A percentile compares a stretch with the other conserved stretches of the same genome.
phyloP scores from a whole-genome alignment of 2,888 invertebrate species.

The Germaria angustata region DNA sequence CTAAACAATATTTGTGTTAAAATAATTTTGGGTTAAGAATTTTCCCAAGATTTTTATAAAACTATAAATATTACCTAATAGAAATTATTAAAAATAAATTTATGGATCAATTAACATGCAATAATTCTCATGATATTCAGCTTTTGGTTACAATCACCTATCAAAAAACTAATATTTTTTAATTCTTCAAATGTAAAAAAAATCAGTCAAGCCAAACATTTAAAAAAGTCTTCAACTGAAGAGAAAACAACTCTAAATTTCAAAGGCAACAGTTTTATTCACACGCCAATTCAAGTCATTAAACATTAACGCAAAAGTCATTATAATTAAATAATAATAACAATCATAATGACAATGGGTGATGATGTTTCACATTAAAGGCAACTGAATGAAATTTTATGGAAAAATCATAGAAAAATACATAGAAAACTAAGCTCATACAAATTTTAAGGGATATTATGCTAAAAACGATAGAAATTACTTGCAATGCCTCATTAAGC shows the following conservation, averaged over 20 bases:
- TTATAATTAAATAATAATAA: slow-evolving; percentile 30
- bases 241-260: neutral
- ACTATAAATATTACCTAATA: slow-evolving; percentile 2
- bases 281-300: slow-evolving; percentile 50
- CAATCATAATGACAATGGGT: slow-evolving; percentile 27
- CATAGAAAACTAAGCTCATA: neutral
- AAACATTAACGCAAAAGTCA: slow-evolving; percentile 15
- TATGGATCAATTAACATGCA: slow-evolving; percentile 54
- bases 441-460: slow-evolving; percentile 33
- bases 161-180: neutral
- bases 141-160: neutral
- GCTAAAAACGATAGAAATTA: neutral
- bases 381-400: slow-evolving; percentile 54
- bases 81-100: slow-evolving; percentile 39
- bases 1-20: no score
- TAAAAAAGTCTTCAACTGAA: neutral
- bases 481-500: slow-evolving; percentile 34
- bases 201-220: slow-evolving; percentile 17
- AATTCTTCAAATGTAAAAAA: neutral
- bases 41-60: slow-evolving; percentile 52
- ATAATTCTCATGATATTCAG: slow-evolving; percentile 43
- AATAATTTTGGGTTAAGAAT: no score
- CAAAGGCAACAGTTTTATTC: neutral
- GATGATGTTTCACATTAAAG: slow-evolving; percentile 21
- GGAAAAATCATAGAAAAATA: slow-evolving; percentile 48